Percentiles rank a stretch among this genome's conserved stretches.
Evolutionary conservation across 2,888 invertebrate genomes (phyloP).

Genomic region (Prosopocoilus inquinatus): DNA sequence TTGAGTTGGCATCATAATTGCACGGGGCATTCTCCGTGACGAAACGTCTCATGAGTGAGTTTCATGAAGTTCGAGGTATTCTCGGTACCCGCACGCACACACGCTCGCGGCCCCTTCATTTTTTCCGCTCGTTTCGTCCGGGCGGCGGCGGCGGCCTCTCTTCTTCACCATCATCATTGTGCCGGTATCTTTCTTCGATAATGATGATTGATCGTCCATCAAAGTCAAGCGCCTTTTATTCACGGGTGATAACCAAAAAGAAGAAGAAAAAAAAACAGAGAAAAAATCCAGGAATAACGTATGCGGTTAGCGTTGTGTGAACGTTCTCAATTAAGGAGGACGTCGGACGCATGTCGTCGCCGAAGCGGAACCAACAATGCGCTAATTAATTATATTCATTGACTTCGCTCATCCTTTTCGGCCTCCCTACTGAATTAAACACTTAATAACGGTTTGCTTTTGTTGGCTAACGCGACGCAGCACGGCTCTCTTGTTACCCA

Average conservation of each 20-base stretch:
- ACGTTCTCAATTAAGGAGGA: conserved; percentile 29
- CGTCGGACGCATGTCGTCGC: conserved; percentile 27
- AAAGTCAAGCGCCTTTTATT: conserved; percentile 8
- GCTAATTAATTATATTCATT: conserved; percentile 25
- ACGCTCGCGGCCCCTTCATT: neutral
- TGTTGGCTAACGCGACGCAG: no score
- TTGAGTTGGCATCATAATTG: neutral
- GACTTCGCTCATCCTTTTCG: conserved; percentile 20
- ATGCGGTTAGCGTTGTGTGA: conserved; percentile 22
- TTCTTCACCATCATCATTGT: conserved; percentile 9
- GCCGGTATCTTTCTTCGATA: conserved; percentile 2
- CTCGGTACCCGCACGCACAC: neutral
- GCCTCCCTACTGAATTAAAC: conserved; percentile 10
- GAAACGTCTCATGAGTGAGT: neutral
- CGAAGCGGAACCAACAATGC: conserved; percentile 30
- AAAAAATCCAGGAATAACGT: conserved; percentile 4
- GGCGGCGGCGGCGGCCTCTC: no score
- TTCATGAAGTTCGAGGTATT: neutral
- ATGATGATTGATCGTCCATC: conserved; percentile 12
- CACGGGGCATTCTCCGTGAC: neutral
- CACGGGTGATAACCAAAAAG: no score
- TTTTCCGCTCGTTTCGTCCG: neutral
- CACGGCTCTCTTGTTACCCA: no score
- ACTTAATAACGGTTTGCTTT: conserved; percentile 1
- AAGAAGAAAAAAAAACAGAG: no score